Evolutionary conservation across 1,140 invertebrate genomes (phyloP).

Genomic region (Rhynchophorus ferrugineus): DNA sequence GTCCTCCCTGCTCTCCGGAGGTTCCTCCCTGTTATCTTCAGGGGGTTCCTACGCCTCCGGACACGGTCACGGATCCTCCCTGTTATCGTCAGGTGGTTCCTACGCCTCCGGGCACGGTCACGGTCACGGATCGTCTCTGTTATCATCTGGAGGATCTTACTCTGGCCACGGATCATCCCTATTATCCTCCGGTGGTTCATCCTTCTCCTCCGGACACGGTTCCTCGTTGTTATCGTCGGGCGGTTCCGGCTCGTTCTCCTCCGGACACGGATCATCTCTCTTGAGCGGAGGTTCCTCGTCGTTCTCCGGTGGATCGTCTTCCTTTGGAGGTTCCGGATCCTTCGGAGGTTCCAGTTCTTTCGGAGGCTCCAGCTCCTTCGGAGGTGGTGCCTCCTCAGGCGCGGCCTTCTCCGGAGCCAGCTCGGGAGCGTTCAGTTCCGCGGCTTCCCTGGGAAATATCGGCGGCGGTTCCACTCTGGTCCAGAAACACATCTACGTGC

Average conservation of each 20-base stretch:
- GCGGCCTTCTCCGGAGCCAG: conserved; percentile 21
- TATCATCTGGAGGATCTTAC: too few species aligned
- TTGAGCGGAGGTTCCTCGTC: conserved; percentile 5
- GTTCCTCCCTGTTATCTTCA: neutral
- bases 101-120: neutral
- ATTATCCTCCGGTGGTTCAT: neutral
- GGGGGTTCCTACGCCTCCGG: neutral
- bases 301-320: neutral
- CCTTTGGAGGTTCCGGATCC: neutral
- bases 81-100: neutral
- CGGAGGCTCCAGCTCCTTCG: neutral
- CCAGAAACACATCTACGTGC: conserved; percentile 76
- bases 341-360: neutral
- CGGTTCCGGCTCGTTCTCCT: neutral
- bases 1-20: neutral
- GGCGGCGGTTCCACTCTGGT: conserved; percentile 35
- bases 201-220: conserved; percentile 5
- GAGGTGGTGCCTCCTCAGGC: conserved; percentile 1
- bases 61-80: neutral
- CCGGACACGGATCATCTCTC: neutral
- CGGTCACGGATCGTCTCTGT: too few species aligned
- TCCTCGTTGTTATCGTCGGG: conserved; percentile 1
- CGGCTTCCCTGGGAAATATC: conserved; percentile 12
- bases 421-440: conserved; percentile 43
- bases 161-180: too few species aligned